Evolutionary conservation across 2,797 vertebrate genomes (phyloP), one percentile per base, ranked within the genome.

Genomic region (Borostomias antarcticus): DNA sequence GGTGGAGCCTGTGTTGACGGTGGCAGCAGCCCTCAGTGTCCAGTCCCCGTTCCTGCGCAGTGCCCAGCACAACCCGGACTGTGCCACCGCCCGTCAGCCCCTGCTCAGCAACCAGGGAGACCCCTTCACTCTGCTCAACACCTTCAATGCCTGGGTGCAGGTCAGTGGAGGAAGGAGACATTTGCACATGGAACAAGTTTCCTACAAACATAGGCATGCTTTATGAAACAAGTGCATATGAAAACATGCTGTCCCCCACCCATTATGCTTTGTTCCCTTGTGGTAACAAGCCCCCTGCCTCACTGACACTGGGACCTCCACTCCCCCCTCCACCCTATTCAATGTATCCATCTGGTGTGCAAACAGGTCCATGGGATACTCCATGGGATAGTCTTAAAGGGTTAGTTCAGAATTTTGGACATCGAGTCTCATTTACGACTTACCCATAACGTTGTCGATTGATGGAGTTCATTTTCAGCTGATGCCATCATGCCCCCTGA

Each of bases 101-200:
- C 89, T 98, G 65, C 89, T 94, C 78, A 96, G 94, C 69, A 92
- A 93, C 80, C 93, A 95, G 0, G 96, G 96, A 0, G 96, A 98
- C 89, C 95, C 95, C 50, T 93, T 98, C 64, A 96, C 94, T 0
- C 88, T 98, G 66, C 93, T 98, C 73, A 96, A 95, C 15, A 73
- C 94, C 77, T 98, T 98, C 82, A 97, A 96, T 0, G 78, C 92
- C 64, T 98, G 96, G 96, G 86, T 98, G 72, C 94, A 96, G 94
- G 96, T 97, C 73, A 82, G 91, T 37, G 13, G 5, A 13, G 4
- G 11, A 0, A 2, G 2, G 8, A 28, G 7, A 8, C 45, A 8
- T 7, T 30, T 45, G 19, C n/a, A 21, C 32, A 45, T 0, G 25
- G 37, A 15, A 48, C 4, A 29, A 15, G 23, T 61, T 26, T 5